Evolutionary conservation across 2,888 invertebrate species (phyloP).

Genomic region (Agonopterix arenella): DNA sequence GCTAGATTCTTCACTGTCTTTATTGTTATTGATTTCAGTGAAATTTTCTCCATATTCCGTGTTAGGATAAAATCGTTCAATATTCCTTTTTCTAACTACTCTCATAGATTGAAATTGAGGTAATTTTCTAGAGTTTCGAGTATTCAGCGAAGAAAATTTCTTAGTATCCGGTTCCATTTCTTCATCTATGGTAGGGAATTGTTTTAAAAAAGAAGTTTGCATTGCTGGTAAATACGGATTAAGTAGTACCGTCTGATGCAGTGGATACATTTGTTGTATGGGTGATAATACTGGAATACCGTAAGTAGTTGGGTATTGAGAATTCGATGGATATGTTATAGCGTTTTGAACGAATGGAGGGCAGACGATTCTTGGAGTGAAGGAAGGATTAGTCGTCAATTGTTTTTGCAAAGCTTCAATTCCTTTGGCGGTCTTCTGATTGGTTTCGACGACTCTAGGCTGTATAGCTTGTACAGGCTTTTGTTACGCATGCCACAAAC

Average conservation of each 20-base stretch:
- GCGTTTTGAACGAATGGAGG: conserved; percentile 64
- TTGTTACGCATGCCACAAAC: conserved; percentile 55
- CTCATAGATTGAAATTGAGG: conserved; percentile 71
- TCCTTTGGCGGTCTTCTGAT: conserved; percentile 48
- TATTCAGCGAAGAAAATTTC: conserved; percentile 66
- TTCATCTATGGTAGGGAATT: conserved; percentile 61
- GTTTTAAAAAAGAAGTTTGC: conserved; percentile 59
- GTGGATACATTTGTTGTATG: conserved; percentile 64
- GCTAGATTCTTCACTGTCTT: conserved; percentile 34
- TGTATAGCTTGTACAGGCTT: conserved; percentile 77
- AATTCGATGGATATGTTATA: conserved; percentile 39
- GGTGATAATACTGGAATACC: conserved; percentile 62
- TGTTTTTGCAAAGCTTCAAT: conserved; percentile 64
- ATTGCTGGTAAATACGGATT: conserved; percentile 63
- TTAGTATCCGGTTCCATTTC: conserved; percentile 47
- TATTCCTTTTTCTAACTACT: conserved; percentile 59
- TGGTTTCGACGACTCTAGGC: conserved; percentile 69
- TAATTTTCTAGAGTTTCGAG: conserved; percentile 50
- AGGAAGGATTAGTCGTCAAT: conserved; percentile 67
- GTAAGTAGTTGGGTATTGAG: conserved; percentile 37
- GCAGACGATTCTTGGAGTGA: conserved; percentile 64
- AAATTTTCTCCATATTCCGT: conserved; percentile 68
- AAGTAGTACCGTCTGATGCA: conserved; percentile 60
- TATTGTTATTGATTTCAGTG: conserved; percentile 66
- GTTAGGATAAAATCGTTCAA: conserved; percentile 70